phyloP scores from a whole-genome alignment of 2,888 invertebrate species.

The Spilosoma lubricipeda region DNA sequence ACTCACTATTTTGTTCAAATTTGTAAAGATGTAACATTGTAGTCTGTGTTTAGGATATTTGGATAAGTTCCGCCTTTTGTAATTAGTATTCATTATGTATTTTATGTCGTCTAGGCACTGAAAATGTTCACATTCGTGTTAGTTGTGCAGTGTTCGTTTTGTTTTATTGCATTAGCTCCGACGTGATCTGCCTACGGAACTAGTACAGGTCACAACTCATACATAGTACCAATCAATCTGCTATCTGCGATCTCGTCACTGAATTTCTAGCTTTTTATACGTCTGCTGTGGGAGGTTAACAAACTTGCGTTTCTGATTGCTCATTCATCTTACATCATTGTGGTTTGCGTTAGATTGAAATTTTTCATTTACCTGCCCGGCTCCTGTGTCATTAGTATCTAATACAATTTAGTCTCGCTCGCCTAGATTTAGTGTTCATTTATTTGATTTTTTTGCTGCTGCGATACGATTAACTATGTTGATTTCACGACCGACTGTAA shows the following conservation, averaged over 20 bases:
- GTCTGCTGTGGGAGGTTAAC: slow-evolving; percentile 81
- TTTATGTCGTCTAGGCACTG: slow-evolving; percentile 50
- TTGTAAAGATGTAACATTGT: slow-evolving; percentile 5
- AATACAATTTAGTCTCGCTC: slow-evolving; percentile 58
- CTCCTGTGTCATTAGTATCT: slow-evolving; percentile 68
- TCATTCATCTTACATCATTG: slow-evolving; percentile 85
- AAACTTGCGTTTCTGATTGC: slow-evolving; percentile 82
- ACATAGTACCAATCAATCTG: slow-evolving; percentile 84
- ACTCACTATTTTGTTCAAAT: slow-evolving; percentile 40
- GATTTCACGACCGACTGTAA: slow-evolving; percentile 56
- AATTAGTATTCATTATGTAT: slow-evolving; percentile 65
- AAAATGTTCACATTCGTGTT: slow-evolving; percentile 61
- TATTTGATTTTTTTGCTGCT: slow-evolving; percentile 54
- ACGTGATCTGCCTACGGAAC: slow-evolving; percentile 78
- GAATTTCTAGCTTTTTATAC: slow-evolving; percentile 84
- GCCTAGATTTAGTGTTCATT: slow-evolving; percentile 57
- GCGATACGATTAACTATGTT: slow-evolving; percentile 52
- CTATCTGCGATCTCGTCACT: slow-evolving; percentile 81
- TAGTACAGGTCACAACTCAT: slow-evolving; percentile 74
- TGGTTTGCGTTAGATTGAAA: slow-evolving; percentile 71
- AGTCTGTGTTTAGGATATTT: slow-evolving; percentile 23
- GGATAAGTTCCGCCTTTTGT: slow-evolving; percentile 55
- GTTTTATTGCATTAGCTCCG: slow-evolving; percentile 70
- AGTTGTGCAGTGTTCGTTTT: slow-evolving; percentile 67
- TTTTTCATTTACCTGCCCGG: slow-evolving; percentile 70